Evolutionary conservation across 1,140 invertebrate species (phyloP), one percentile per base, ranked within the genome.

Genomic region (Heliconius hermathena): DNA sequence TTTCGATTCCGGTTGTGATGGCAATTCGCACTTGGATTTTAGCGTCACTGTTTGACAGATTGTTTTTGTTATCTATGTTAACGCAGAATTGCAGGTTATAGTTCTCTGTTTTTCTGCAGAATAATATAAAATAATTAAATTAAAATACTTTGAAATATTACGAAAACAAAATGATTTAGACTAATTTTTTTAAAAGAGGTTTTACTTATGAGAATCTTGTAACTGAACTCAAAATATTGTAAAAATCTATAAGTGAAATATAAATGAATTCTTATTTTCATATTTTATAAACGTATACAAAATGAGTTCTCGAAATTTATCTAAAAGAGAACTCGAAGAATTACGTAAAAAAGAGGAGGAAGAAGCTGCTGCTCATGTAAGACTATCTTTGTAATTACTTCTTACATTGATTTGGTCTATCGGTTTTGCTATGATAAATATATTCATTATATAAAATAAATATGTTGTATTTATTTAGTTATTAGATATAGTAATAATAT

Each of bases 271-370:
- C 26, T 66, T 66, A 13, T 66, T 29, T 66, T 66, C 8, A 29
- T 26, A 13, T 3, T 26, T 26, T 8, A 66, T 13, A 33, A 76
- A 8, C 57, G 2, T 71, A 72, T 26, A 54, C 54, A 78, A 54
- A 52, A 85, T 98, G 97, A 97, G 96, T 33, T 97, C 97, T 90
- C 95, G 98, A 75, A 95, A 95, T 66, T 90, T 98, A 81, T 97
- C 98, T 52, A 98, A 98, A 94, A 97, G 96, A 83, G 98, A 99
- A 94, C 91, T 98, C 13, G 98, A 99, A 88, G 98, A 99, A 84
- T 96, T 97, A 76, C 96, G 96, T 78, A 98, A 98, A 94, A 98
- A 98, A 88, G 98, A 98, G 90, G 97, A 98, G 90, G 97, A 98
- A 88, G 97, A 98, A 92, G 97, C 97, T 26, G 97, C 97, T 18